Base-by-base conservation (phyloP, 2,113 vertebrate genomes). In the Calidris pugnax region DNA sequence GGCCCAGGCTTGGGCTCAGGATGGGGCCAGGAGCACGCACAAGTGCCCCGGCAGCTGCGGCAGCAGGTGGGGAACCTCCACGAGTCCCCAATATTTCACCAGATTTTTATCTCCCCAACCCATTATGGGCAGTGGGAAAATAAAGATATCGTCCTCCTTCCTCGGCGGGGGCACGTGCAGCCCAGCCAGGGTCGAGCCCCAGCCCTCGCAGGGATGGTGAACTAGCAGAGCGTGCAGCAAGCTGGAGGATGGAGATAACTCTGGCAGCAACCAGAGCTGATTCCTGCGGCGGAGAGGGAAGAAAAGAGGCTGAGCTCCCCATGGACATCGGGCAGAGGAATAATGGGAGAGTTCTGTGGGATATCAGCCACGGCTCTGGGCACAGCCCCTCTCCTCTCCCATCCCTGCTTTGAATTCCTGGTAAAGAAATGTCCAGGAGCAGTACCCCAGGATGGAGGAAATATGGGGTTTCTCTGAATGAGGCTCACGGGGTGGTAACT, bases 231-330 rank as follows among this genome's bases (percentile, higher is more conserved):
- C 35, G 5, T 90, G 91, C 86, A 64, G 85, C 94, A 87, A 94
- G 94, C 94, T 97, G 96, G 83, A 92, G 92, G 83, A 88, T 83
- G 92, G 92, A 94, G 92, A 96, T 96, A 95, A 94, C 85, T 78
- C 83, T 13, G 79, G 63, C 63, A 69, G 88, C 90, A 72, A 41
- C 39, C 45, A 41, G 92, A 88, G 56, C 33, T 53, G 50, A 83
- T 35, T 88, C 59, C 68, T 85, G 82, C 67, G 8, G 85, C 1
- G 0, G 45, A 53, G 85, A 69, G 33, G 57, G 75, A 87, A 93
- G 79, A 91, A 83, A 94, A 80, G 53, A 93, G 28, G 26, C 66
- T 15, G 50, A 93, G 79, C 8, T 94, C 83, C 85, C 88, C 43
- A 5, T 0, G 85, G 90, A 78, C 62, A 24, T 41, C 14, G 2